These are phyloP conservation scores for Mythimna impura DNA, from an alignment of 2,888 invertebrate genomes.

Conservation along the genomic window DNA sequence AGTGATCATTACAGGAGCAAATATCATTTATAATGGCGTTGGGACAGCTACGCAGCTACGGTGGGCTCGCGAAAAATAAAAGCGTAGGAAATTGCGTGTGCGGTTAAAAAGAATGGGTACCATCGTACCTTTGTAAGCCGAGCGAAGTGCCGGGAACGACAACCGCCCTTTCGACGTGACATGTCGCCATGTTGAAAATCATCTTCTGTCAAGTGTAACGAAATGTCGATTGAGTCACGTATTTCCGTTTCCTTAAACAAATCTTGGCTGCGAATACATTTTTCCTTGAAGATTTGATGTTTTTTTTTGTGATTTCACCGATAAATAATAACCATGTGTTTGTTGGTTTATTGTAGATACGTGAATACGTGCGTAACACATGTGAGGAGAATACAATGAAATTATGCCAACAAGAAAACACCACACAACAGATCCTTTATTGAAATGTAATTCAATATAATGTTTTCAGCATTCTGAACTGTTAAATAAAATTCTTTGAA, in stretches of 20 bases:
- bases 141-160: constrained; percentile 73
- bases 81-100: constrained; percentile 84
- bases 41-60: constrained; percentile 66
- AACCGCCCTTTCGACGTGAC: constrained; percentile 78
- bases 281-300: constrained; percentile 58
- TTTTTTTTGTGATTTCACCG: constrained; percentile 52
- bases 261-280: constrained; percentile 74
- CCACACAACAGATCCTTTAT: background rate
- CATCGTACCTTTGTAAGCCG: constrained; percentile 57
- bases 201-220: constrained; percentile 80
- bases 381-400: constrained; percentile 25
- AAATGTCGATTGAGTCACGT: constrained; percentile 84
- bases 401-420: constrained; percentile 10
- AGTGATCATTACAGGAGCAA: constrained; percentile 84
- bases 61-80: constrained; percentile 76
- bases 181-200: constrained; percentile 81
- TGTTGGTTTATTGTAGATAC: constrained; percentile 24
- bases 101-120: constrained; percentile 74
- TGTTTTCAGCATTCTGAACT: background rate
- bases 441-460: constrained; percentile 1
- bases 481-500: constrained; percentile 25
- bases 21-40: constrained; percentile 80
- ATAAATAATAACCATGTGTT: constrained; percentile 57
- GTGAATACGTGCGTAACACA: constrained; percentile 19
- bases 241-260: constrained; percentile 81